These are phyloP conservation scores for Cladopsammia gracilis DNA, from an alignment of 64 coral and sea anemone genomes.

Conservation along the genomic window DNA sequence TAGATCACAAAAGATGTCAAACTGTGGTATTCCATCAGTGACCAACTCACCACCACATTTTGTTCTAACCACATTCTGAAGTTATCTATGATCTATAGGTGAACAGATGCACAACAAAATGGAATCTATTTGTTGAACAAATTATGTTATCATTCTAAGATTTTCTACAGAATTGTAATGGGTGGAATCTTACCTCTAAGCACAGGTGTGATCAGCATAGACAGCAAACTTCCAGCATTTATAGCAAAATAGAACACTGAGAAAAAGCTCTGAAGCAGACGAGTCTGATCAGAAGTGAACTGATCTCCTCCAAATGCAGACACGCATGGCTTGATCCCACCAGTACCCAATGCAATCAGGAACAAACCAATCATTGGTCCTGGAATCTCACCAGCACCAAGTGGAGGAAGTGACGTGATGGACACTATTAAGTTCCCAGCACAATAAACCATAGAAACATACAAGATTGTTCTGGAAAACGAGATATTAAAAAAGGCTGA, in stretches of 20 bases:
- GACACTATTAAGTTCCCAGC: constrained; percentile 89
- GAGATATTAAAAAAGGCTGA: no score
- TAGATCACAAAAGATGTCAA: no score
- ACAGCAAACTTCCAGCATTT: constrained; percentile 94
- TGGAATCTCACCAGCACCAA: constrained; percentile 70
- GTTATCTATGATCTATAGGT: no score
- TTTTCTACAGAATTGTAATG: no score
- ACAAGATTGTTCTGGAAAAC: constrained; percentile 86
- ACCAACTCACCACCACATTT: no score
- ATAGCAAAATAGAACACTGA: constrained; percentile 98
- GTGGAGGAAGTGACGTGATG: constrained; percentile 77
- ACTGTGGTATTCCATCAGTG: no score
- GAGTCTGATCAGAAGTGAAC: constrained; percentile 84
- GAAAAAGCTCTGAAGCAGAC: constrained; percentile 91
- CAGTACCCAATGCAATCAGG: constrained; percentile 94
- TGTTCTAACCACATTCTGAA: no score
- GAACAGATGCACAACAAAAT: no score
- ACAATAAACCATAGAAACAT: constrained; percentile 88
- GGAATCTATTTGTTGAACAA: no score
- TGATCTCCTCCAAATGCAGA: constrained; percentile 97
- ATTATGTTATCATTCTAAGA: no score
- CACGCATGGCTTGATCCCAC: constrained; percentile 96
- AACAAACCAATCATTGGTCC: constrained; percentile 90
- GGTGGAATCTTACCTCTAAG: constrained; percentile 75
- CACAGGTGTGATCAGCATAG: constrained; percentile 92